Evolutionary conservation across 1,140 invertebrate genomes (phyloP).

Genomic region (Homarus americanus): DNA sequence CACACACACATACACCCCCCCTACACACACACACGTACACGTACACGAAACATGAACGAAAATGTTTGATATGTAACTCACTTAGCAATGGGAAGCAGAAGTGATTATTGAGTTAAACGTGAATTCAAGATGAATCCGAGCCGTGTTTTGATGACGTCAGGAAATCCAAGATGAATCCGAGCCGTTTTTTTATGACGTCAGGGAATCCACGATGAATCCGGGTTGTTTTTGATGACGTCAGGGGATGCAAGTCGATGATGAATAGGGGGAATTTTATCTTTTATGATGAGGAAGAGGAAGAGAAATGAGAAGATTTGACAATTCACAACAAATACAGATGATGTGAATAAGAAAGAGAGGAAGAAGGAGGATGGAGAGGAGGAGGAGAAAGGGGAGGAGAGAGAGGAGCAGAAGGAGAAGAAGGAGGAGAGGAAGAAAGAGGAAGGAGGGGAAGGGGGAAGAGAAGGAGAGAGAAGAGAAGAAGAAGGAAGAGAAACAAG

Average conservation of each 20-base stretch:
- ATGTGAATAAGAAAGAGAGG: neutral
- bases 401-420: slow-evolving; percentile 22
- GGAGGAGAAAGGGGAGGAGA: neutral
- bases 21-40: no score
- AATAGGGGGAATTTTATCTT: neutral
- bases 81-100: no score
- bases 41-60: no score
- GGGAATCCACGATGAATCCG: neutral
- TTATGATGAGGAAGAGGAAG: neutral
- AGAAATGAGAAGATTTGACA: no score
- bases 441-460: neutral
- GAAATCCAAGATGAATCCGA: neutral
- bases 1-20: no score
- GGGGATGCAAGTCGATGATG: neutral
- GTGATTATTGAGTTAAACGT: no score
- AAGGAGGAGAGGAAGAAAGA: slow-evolving; percentile 20
- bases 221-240: neutral
- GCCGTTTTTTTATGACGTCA: neutral
- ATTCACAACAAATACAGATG: neutral
- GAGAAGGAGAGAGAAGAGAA: slow-evolving; percentile 7
- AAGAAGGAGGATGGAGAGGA: neutral
- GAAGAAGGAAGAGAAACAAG: slow-evolving; percentile 23
- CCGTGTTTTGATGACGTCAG: neutral
- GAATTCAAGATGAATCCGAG: no score
- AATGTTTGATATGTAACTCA: no score